Percentiles rank a stretch among this genome's conserved stretches.
Evolutionary conservation across 2,113 vertebrate species (phyloP).

Genomic region (Neotoma lepida): DNA sequence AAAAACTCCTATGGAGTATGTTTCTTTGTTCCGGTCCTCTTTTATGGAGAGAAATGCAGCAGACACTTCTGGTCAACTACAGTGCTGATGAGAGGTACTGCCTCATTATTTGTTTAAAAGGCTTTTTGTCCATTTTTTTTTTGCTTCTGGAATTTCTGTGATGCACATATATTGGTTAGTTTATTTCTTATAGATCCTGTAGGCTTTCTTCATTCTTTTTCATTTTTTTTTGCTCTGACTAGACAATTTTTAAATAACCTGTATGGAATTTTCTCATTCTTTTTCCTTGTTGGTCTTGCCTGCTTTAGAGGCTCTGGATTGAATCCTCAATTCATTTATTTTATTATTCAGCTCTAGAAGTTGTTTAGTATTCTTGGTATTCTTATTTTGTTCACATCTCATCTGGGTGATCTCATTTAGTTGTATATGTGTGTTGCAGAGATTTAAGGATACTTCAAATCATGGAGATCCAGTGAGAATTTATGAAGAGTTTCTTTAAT

Average conservation of each 20-base stretch:
- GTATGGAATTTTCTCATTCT: neutral
- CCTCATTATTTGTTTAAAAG: neutral
- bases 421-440: neutral
- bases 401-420: neutral
- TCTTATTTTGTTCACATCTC: neutral
- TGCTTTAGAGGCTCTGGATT: neutral
- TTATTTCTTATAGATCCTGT: neutral
- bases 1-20: neutral
- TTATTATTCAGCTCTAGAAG: neutral
- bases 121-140: neutral
- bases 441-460: neutral
- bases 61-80: neutral
- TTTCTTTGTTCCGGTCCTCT: neutral
- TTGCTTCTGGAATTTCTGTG: neutral
- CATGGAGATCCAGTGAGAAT: neutral
- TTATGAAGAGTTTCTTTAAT: neutral
- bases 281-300: neutral
- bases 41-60: neutral
- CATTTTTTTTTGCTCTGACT: neutral
- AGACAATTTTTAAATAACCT: neutral
- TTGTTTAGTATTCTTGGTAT: neutral
- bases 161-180: neutral
- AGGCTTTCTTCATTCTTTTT: neutral
- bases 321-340: neutral
- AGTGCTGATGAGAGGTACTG: neutral